A percentile compares a stretch with the other conserved stretches of the same genome.
Conservation (phyloP, 2,113 vertebrate genomes). For the Platichthys flesus region DNA sequence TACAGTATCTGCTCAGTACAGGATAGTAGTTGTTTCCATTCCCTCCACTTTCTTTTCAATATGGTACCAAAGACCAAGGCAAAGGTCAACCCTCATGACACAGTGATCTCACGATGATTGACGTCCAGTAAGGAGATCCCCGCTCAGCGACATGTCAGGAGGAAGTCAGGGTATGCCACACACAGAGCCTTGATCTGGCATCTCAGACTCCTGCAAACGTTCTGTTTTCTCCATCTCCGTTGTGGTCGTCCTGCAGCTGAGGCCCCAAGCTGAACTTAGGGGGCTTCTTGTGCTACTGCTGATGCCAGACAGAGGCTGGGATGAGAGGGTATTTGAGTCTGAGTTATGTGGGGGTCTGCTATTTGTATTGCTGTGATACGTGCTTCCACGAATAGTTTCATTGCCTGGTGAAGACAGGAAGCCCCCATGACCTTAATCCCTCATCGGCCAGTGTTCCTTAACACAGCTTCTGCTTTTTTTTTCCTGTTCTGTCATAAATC, state of each 20-base stretch:
- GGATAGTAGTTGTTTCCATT: neutral
- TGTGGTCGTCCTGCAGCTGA: constrained; percentile 25
- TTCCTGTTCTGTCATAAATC: neutral
- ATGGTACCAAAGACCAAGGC: constrained; percentile 28
- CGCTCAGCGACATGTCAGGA: constrained; percentile 15
- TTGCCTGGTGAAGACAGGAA: constrained; percentile 63
- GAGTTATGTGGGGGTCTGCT: constrained; percentile 67
- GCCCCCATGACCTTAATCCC: constrained; percentile 41
- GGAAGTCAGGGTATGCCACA: constrained; percentile 36
- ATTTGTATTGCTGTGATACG: constrained; percentile 76
- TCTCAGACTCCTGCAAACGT: neutral
- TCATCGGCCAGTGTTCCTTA: constrained; percentile 30
- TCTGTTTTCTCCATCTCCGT: constrained; percentile 9
- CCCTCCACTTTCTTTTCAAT: constrained; percentile 16
- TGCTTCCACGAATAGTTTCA: constrained; percentile 67
- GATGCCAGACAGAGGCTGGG: constrained; percentile 50
- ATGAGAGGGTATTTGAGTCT: constrained; percentile 64
- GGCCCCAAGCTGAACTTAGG: constrained; percentile 12
- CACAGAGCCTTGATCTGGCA: neutral
- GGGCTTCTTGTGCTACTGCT: constrained; percentile 28
- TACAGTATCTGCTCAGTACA: constrained; percentile 26
- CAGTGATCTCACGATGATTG: constrained; percentile 35
- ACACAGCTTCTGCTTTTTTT: constrained; percentile 17
- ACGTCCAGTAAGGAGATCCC: constrained; percentile 44
- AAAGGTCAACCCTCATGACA: constrained; percentile 41